Evolutionary conservation across 2,888 invertebrate species (phyloP).

Genomic region (Anticlea derivata): DNA sequence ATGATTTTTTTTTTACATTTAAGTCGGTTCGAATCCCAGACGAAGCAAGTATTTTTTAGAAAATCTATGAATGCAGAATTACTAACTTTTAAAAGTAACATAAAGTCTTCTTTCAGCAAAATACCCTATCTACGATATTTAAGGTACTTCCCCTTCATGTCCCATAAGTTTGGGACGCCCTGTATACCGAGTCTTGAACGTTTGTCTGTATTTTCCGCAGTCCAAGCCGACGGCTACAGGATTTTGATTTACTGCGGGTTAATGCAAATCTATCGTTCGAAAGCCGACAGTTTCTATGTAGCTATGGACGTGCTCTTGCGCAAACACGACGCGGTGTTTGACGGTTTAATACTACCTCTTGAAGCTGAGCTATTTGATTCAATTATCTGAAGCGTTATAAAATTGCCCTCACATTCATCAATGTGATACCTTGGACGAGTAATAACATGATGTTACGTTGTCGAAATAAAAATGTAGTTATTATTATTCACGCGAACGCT

Average conservation of each 20-base stretch:
- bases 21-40: too few relatives aligned
- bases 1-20: too few relatives aligned
- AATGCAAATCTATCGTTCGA: constrained; percentile 71
- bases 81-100: too few relatives aligned
- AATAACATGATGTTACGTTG: constrained; percentile 30
- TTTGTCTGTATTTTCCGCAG: constrained; percentile 28
- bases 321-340: constrained; percentile 39
- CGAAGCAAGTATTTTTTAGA: too few relatives aligned
- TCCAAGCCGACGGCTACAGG: constrained; percentile 45
- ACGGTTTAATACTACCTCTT: constrained; percentile 51
- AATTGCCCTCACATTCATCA: constrained; percentile 55
- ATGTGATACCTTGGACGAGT: constrained; percentile 32
- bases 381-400: constrained; percentile 55
- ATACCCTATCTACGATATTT: too few relatives aligned
- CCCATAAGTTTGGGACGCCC: too few relatives aligned
- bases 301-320: constrained; percentile 39
- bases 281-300: constrained; percentile 51
- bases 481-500: constrained; percentile 28
- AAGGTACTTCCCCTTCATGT: too few relatives aligned
- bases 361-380: constrained; percentile 57
- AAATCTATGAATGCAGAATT: too few relatives aligned
- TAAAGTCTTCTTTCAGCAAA: too few relatives aligned
- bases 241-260: constrained; percentile 73
- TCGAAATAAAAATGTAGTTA: constrained; percentile 16
- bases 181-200: not conserved